Percentiles rank a stretch among this genome's conserved stretches.
Conservation (phyloP, 2,888 invertebrate species). For the Polietes domitor region DNA sequence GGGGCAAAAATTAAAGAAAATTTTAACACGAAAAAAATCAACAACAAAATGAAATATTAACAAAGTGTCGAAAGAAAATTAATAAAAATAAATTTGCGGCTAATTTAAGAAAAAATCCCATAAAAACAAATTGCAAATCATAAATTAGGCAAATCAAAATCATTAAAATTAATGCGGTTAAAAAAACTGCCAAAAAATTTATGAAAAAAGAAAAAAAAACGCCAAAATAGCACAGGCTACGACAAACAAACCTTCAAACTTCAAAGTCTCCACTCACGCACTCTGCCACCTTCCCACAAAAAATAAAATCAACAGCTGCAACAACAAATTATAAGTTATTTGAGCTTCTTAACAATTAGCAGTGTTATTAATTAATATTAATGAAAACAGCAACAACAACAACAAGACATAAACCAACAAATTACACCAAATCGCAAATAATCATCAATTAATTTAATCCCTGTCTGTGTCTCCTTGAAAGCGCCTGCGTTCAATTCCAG, state of each 20-base stretch:
- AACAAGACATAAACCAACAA: constrained; percentile 27
- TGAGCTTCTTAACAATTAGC: constrained; percentile 52
- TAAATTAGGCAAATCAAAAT: constrained; percentile 31
- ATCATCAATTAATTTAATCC: constrained; percentile 26
- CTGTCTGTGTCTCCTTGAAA: constrained; percentile 1
- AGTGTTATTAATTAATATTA: constrained; percentile 46
- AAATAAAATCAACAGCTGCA: constrained; percentile 39
- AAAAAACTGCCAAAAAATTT: constrained; percentile 1
- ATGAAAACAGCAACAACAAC: constrained; percentile 22
- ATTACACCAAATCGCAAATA: constrained; percentile 29
- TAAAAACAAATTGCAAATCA: background rate
- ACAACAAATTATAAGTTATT: constrained; percentile 46
- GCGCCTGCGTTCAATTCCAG: constrained; percentile 24
- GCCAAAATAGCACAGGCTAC: background rate
- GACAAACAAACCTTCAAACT: too few relatives aligned
- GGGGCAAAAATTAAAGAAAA: too few relatives aligned
- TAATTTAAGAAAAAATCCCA: too few relatives aligned
- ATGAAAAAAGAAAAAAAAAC: too few relatives aligned
- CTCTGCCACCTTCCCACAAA: background rate
- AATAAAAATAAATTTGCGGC: background rate
- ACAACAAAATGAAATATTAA: constrained; percentile 24
- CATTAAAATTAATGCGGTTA: constrained; percentile 17
- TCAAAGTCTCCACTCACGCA: too few relatives aligned
- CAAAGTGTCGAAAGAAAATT: constrained; percentile 40
- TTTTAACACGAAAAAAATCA: constrained; percentile 23